phyloP scores from a whole-genome alignment of 2,888 invertebrate genomes.

The Ceraclea dissimilis region DNA sequence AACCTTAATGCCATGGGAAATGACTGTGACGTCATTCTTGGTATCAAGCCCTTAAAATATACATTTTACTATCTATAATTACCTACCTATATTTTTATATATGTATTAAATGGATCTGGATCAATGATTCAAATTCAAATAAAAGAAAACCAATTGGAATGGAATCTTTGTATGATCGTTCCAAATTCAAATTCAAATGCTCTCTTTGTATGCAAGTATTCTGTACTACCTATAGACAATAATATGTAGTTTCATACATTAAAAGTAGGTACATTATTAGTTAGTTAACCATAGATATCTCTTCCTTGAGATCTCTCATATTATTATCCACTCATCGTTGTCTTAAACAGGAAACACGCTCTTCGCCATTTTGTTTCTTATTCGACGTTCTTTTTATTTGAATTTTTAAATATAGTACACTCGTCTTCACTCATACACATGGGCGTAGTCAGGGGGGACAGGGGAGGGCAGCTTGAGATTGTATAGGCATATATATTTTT shows the following conservation, averaged over 20 bases:
- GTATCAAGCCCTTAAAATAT: too few relatives aligned
- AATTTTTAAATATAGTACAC: not conserved
- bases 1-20: too few relatives aligned
- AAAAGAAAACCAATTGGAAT: constrained; percentile 2
- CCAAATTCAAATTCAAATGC: constrained; percentile 22
- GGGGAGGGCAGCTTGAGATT: too few relatives aligned
- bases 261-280: not conserved
- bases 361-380: constrained; percentile 19
- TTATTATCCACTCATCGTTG: constrained; percentile 6
- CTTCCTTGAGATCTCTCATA: constrained; percentile 9
- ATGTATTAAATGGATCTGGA: too few relatives aligned
- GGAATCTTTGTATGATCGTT: constrained; percentile 14
- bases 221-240: not conserved
- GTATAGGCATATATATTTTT: too few relatives aligned
- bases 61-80: too few relatives aligned
- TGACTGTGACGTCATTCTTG: too few relatives aligned
- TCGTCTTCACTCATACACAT: too few relatives aligned
- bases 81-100: too few relatives aligned
- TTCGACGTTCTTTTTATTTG: constrained; percentile 1
- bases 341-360: constrained; percentile 17
- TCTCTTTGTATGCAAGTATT: constrained; percentile 13
- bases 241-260: too few relatives aligned
- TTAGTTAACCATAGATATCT: constrained; percentile 4
- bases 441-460: too few relatives aligned
- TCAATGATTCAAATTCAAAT: not conserved